Conservation (phyloP, 2,113 vertebrate species). For the Varanus salvator region DNA sequence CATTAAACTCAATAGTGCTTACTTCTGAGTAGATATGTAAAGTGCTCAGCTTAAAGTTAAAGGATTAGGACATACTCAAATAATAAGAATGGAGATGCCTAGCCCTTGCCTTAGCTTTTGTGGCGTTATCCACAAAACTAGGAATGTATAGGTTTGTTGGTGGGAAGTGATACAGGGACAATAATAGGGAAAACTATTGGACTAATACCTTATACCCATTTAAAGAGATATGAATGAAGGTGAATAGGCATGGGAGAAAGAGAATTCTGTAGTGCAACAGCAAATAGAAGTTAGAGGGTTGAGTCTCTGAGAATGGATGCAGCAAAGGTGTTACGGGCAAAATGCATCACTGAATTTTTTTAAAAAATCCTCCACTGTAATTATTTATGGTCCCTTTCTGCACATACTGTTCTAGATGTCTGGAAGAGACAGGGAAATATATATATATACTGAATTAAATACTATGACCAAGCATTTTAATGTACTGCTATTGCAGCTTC, state of each 20-base stretch:
- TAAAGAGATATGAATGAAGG: background rate
- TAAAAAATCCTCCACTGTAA: too few relatives aligned
- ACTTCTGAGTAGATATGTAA: background rate
- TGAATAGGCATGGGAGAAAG: background rate
- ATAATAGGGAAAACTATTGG: background rate
- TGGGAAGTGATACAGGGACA: background rate
- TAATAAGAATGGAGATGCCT: background rate
- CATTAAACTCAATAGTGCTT: background rate
- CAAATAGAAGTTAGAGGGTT: background rate
- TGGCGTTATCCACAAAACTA: background rate
- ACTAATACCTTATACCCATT: background rate
- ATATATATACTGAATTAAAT: background rate
- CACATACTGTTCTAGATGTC: background rate
- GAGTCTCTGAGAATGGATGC: background rate
- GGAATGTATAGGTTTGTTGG: background rate
- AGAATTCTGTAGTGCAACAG: background rate
- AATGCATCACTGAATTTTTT: too few relatives aligned
- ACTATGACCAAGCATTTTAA: background rate
- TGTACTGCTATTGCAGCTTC: conserved; percentile 83
- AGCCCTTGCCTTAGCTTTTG: background rate
- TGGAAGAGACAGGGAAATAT: background rate
- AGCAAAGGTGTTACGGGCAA: background rate
- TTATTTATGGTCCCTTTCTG: background rate
- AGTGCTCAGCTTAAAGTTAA: conserved; percentile 30
- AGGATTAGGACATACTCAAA: conserved; percentile 13